Evolutionary conservation across 2,113 vertebrate species (phyloP).

Genomic region (Vulpes lagopus): DNA sequence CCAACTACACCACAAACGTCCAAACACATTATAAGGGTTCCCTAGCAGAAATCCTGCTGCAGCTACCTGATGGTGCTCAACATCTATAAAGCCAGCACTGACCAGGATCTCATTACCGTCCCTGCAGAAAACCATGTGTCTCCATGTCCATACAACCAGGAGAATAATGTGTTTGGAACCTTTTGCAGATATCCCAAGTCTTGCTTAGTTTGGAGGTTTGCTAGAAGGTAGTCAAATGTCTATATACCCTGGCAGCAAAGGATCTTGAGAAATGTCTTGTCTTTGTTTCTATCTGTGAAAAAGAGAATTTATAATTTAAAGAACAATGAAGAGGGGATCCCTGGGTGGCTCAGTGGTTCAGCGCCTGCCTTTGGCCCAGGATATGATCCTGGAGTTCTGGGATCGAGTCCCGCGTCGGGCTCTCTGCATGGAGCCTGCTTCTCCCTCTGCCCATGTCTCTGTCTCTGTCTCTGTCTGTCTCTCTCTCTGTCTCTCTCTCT

Average conservation of each 20-base stretch:
- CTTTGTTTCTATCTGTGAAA: background rate
- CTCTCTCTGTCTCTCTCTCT: no score
- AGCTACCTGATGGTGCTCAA: no score
- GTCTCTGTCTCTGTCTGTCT: no score
- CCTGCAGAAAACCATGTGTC: background rate
- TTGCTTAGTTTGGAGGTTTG: background rate
- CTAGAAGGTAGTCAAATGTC: background rate
- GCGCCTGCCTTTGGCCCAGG: no score
- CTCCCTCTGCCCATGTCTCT: no score
- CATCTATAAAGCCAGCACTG: background rate
- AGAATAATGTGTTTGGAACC: background rate
- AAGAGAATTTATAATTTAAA: background rate
- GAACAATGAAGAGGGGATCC: background rate
- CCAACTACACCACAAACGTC: background rate
- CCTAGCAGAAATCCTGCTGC: background rate
- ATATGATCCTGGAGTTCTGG: no score
- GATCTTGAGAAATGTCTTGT: background rate
- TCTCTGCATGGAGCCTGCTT: no score
- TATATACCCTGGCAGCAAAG: background rate
- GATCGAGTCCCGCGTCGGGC: no score
- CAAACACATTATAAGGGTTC: background rate
- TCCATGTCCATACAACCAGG: background rate
- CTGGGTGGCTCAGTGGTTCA: no score
- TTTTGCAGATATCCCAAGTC: background rate
- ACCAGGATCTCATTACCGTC: background rate